phyloP scores from a whole-genome alignment of 1,140 invertebrate species.

The Drosophila pachea region DNA sequence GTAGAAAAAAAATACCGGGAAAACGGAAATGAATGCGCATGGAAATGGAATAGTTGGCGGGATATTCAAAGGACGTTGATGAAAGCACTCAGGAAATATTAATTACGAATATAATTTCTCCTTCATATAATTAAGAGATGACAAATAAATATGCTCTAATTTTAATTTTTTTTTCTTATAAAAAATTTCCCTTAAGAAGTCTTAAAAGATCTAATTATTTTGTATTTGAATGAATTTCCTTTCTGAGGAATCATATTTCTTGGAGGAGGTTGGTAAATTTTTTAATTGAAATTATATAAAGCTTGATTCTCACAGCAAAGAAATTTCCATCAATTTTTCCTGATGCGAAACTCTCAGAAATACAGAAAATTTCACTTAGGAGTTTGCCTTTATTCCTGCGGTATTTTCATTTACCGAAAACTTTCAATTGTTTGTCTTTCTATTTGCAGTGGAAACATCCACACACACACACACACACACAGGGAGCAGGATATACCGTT shows the following conservation, averaged over 20 bases:
- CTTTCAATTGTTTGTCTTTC: slow-evolving; percentile 47
- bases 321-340: no score
- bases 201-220: no score
- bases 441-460: slow-evolving; percentile 20
- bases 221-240: no score
- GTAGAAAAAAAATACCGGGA: not conserved
- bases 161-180: no score
- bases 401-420: slow-evolving; percentile 41
- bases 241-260: no score
- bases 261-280: no score
- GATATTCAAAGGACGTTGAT: not conserved
- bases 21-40: not conserved
- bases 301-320: no score
- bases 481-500: slow-evolving; percentile 7
- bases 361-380: slow-evolving; percentile 3
- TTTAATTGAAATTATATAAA: no score
- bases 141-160: no score
- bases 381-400: slow-evolving; percentile 32
- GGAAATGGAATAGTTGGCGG: not conserved
- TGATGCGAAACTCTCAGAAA: not conserved
- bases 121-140: no score
- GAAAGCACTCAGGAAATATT: not conserved
- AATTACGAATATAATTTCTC: no score
- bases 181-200: no score
- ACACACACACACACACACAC: not conserved